Evolutionary conservation across 2,888 invertebrate species (phyloP), one percentile per base, ranked within the genome.

Genomic region (Amiota mariae): DNA sequence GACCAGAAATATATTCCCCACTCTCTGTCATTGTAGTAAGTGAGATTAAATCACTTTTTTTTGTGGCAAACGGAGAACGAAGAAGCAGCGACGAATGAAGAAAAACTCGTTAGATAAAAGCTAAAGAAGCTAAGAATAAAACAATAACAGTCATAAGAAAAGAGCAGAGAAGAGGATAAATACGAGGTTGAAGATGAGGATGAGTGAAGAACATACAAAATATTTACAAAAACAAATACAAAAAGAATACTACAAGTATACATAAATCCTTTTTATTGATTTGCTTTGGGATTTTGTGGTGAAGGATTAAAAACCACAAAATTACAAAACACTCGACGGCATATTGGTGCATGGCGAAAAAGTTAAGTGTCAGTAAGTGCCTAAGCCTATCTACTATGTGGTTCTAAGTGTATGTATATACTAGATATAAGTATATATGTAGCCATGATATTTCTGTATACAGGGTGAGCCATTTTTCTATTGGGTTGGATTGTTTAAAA

Each of bases 201-300:
- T 24, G 24, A n/a, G n/a, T n/a, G 18, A 57, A 73, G 46, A 71
- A 74, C n/a, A n/a, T n/a, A 57, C 73, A 81, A 76, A 36, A 36
- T 36, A 6, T 36, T 36, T 36, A 36, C 6, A 36, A 2, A 59
- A 59, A 59, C 12, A 59, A 59, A 59, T 12, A 72, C 13, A 56
- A 46, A 18, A 24, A 73, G 64, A 51, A 56, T 74, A 77, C 66
- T 75, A 76, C 10, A 72, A 54, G 70, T 70, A 24, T 36, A 64
- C 76, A 71, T 67, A 81, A 83, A 81, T 81, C 83, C 83, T 76
- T 77, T 80, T 83, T 83, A 83, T 83, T 83, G 83, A 83, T 83
- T 81, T 81, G 49, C 71, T 73, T 57, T 49, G 66, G 66, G 20
- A 24, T 20, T 51, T 36, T 71, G 48, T 48, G 72, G 61, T 72